Percentiles rank a stretch among this genome's conserved stretches.
Conservation (phyloP, 2,797 vertebrate species). For the Mionectes olivaceus region DNA sequence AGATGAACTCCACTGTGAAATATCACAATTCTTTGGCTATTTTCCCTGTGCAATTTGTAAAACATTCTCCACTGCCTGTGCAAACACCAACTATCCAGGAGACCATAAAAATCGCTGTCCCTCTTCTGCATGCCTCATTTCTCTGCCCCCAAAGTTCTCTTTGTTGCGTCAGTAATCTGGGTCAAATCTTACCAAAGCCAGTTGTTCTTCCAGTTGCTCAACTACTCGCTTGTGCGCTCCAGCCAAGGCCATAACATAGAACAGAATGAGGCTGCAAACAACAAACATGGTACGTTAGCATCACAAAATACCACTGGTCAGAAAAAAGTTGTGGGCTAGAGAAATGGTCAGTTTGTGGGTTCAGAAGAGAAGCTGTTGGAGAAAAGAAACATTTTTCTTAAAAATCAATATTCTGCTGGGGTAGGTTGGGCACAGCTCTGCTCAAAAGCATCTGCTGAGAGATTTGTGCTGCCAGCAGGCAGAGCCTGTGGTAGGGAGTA, state of each 20-base stretch:
- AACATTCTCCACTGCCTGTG: not conserved
- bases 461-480: not conserved
- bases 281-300: not conserved
- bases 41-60: not conserved
- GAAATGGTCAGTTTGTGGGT: not conserved
- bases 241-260: slow-evolving; percentile 92
- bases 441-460: not conserved
- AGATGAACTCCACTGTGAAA: not conserved
- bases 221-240: slow-evolving; percentile 91
- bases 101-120: not conserved
- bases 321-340: not conserved
- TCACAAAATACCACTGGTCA: not conserved
- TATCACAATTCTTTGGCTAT: not conserved
- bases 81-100: not conserved
- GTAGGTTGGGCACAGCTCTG: not conserved
- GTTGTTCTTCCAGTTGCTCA: slow-evolving; percentile 89
- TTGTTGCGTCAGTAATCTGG: not conserved
- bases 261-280: slow-evolving; percentile 89
- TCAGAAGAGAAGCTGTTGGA: not conserved
- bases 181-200: slow-evolving; percentile 85
- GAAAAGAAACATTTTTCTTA: not conserved
- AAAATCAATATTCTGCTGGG: not conserved
- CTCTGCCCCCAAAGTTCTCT: not conserved
- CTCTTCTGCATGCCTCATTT: not conserved
- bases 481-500: not conserved